These are phyloP conservation scores for Arrhamphus sclerolepis DNA, from an alignment of 2,797 vertebrate species.

Conservation along the genomic window DNA sequence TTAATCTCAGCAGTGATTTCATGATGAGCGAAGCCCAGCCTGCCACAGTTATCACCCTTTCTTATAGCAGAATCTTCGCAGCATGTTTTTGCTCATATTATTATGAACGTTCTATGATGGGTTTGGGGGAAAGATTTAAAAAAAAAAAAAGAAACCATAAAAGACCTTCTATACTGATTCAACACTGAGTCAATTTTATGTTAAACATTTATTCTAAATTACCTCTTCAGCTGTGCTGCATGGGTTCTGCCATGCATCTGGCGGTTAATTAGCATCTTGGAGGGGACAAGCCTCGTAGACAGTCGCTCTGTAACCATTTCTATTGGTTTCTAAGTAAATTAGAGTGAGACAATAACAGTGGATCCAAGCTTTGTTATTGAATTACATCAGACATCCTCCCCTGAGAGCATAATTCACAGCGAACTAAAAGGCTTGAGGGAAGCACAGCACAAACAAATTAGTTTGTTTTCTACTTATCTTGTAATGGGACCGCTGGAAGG, in stretches of 20 bases:
- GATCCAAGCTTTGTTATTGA: slow-evolving; percentile 76
- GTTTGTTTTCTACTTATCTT: slow-evolving; percentile 68
- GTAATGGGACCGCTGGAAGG: slow-evolving; percentile 40
- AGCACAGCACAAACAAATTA: slow-evolving; percentile 68
- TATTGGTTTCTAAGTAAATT: slow-evolving; percentile 81
- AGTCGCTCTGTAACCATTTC: slow-evolving; percentile 62
- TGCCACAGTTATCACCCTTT: slow-evolving; percentile 13
- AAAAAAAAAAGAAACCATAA: too few species aligned
- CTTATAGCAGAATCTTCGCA: slow-evolving; percentile 15
- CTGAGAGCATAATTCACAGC: slow-evolving; percentile 64
- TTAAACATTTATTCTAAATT: slow-evolving; percentile 5
- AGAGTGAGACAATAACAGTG: slow-evolving; percentile 76
- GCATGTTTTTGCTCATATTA: slow-evolving; percentile 17
- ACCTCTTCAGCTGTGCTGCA: slow-evolving; percentile 21
- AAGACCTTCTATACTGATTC: too few species aligned
- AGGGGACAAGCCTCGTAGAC: slow-evolving; percentile 70
- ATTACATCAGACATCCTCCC: slow-evolving; percentile 67
- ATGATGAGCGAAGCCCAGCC: too few species aligned
- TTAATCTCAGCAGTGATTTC: too few species aligned
- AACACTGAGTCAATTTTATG: background rate
- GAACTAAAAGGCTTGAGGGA: slow-evolving; percentile 63
- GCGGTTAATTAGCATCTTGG: slow-evolving; percentile 78
- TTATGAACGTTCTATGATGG: slow-evolving; percentile 4
- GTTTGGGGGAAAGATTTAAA: too few species aligned
- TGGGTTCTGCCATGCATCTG: slow-evolving; percentile 54